phyloP scores from a whole-genome alignment of 2,797 vertebrate genomes.

The Sorex maritimensis region DNA sequence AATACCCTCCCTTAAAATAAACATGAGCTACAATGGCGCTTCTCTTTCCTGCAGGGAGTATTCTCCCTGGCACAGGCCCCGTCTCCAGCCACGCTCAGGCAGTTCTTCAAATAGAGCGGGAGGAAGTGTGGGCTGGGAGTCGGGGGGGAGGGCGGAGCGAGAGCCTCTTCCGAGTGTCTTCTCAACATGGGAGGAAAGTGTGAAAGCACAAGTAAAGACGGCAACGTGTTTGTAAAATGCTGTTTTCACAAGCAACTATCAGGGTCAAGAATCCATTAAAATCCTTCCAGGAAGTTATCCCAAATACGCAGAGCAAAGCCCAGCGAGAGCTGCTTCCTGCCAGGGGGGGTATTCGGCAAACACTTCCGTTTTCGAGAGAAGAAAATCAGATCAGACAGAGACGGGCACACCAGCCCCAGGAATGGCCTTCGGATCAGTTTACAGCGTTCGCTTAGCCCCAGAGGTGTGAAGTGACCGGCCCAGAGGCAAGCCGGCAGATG shows the following conservation, averaged over 20 bases:
- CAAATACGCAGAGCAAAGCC: neutral
- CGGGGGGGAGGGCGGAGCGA: neutral
- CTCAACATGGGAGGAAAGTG: constrained; percentile 18
- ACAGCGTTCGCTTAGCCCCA: neutral
- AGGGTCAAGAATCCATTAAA: constrained; percentile 76
- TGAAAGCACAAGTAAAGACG: constrained; percentile 42
- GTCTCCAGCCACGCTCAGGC: neutral
- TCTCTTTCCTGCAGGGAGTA: neutral
- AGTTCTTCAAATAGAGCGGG: neutral
- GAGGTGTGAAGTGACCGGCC: accelerated
- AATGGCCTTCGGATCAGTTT: neutral
- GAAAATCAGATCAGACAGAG: neutral
- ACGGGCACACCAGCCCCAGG: neutral
- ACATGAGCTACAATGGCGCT: neutral
- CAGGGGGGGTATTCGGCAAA: neutral
- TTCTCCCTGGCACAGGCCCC: neutral
- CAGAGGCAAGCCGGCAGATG: neutral
- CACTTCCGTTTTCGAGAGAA: neutral
- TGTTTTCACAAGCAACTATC: constrained; percentile 65
- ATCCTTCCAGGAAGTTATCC: constrained; percentile 56
- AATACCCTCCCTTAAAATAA: constrained; percentile 36
- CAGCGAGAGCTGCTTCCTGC: neutral
- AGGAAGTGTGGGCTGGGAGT: neutral
- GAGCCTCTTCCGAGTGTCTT: constrained; percentile 15
- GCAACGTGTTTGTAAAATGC: constrained; percentile 55